Conservation (phyloP, 1,140 invertebrate genomes). For the Drosophila bipectinata region DNA sequence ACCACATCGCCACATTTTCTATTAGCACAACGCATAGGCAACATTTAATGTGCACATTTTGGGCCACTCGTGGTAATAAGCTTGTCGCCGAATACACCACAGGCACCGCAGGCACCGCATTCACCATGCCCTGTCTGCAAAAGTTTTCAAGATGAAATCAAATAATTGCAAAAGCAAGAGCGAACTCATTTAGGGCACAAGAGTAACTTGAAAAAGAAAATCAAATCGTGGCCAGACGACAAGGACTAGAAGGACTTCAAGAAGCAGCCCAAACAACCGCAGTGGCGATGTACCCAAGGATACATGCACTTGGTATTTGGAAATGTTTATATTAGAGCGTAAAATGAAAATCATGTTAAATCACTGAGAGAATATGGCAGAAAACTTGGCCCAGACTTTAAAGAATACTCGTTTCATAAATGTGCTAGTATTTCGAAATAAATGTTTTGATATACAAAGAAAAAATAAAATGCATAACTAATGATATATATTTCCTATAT, state of each 20-base stretch:
- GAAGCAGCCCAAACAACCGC: conserved; percentile 13
- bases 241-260: conserved; percentile 4
- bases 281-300: conserved; percentile 19
- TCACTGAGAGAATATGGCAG: conserved; percentile 15
- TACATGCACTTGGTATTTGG: conserved; percentile 27
- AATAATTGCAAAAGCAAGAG: conserved; percentile 71
- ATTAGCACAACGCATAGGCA: conserved; percentile 77
- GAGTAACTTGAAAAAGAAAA: conserved; percentile 56
- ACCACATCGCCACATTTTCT: conserved; percentile 73
- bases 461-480: conserved; percentile 7
- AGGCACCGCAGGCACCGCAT: conserved; percentile 38
- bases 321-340: conserved; percentile 49
- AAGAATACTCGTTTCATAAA: not conserved
- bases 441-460: conserved; percentile 8
- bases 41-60: conserved; percentile 76
- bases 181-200: conserved; percentile 78
- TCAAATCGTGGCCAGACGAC: conserved; percentile 58
- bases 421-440: conserved; percentile 46
- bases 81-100: conserved; percentile 57
- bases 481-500: not conserved
- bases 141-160: conserved; percentile 78
- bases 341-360: conserved; percentile 58
- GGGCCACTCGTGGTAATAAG: conserved; percentile 65
- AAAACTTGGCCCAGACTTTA: not conserved
- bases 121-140: conserved; percentile 32